Base-by-base conservation (phyloP, 2,888 invertebrate genomes). In the Cryptocheilus praepositus region DNA sequence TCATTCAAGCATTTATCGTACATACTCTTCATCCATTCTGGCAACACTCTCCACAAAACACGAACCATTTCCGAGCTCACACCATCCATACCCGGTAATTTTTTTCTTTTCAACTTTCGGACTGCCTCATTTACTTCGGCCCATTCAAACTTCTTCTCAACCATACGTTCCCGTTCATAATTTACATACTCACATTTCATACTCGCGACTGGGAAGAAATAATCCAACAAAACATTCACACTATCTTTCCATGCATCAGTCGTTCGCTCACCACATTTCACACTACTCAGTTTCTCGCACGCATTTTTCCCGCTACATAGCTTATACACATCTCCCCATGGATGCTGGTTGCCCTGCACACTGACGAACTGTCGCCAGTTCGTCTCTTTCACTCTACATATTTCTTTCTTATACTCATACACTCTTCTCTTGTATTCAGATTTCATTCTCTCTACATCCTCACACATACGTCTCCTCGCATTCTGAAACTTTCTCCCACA, bases 211-310 rank as follows among this genome's bases (percentile, higher is more conserved):
- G 13, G n/a, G 56, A 46, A 22, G 44, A 51, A n/a, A 53, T 25
- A 11, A 5, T 45, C 19, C 56, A 55, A 3, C 18, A 55, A 25
- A 18, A 25, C 22, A 21, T 18, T 19, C 61, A n/a, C n/a, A 44
- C 25, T 53, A 2, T 51, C 61, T 5, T 25, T 25, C 25, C 25
- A 25, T 25, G 5, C 5, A 45, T 8, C 21, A 4, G 3, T 25
- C 22, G 22, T n/a, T 3, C 62, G 46, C 15, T n/a, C 56, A 28
- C 3, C 25, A 19, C 21, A 51, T 15, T 60, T 43, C 15, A 52
- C 28, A 11, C 18, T 52, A 15, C 4, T 19, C 52, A 19, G 43
- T 0, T 19, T 45, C 49, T 15, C 19, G 2, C n/a, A 1, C 22
- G 2, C 22, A 53, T 53, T n/a, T 13, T 49, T 25, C 5, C 25